phyloP scores from a whole-genome alignment of 2,888 invertebrate species.

The Drosophila planitibia region DNA sequence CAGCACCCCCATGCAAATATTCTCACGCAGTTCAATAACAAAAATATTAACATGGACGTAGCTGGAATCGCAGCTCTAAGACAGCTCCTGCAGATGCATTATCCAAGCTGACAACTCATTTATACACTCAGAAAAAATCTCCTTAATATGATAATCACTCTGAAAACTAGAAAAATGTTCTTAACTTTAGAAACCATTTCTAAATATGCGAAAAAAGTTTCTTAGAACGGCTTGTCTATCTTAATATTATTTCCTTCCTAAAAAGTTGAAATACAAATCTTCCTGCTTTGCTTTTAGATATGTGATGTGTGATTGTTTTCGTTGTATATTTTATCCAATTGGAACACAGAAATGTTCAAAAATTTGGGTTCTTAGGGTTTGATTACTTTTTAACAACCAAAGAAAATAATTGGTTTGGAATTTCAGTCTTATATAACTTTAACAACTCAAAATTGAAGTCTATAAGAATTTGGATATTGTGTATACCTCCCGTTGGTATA shows the following conservation, averaged over 20 bases:
- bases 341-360: background rate
- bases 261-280: background rate
- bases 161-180: background rate
- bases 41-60: slow-evolving; percentile 58
- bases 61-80: background rate
- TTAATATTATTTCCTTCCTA: background rate
- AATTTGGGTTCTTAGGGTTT: background rate
- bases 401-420: background rate
- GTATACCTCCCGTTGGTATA: background rate
- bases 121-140: background rate
- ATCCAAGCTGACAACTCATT: background rate
- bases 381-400: background rate
- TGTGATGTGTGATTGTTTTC: background rate
- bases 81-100: background rate
- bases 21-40: slow-evolving; percentile 65
- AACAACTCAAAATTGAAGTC: background rate
- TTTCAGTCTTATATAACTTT: no score
- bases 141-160: background rate
- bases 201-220: background rate
- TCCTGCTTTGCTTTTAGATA: no score
- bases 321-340: background rate
- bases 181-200: background rate
- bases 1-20: background rate
- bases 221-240: background rate
- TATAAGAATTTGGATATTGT: background rate